phyloP scores from a whole-genome alignment of 1,140 invertebrate genomes.

The Halictus rubicundus region DNA sequence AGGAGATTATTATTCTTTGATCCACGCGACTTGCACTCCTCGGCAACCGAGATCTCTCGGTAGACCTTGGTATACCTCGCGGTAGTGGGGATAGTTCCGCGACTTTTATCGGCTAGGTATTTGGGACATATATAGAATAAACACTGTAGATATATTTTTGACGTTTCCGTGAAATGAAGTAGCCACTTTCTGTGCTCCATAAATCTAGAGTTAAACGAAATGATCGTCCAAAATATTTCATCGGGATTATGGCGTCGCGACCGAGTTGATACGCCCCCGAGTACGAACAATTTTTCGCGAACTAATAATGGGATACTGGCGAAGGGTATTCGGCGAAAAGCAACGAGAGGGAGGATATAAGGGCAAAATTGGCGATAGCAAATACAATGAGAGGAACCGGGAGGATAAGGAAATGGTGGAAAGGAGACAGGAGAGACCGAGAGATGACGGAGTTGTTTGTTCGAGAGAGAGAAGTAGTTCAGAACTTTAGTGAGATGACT shows the following conservation, averaged over 20 bases:
- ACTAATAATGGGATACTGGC: slow-evolving; percentile 6
- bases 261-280: not conserved
- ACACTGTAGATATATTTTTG: too few species aligned
- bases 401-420: not conserved
- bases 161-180: too few species aligned
- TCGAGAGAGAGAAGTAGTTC: slow-evolving; percentile 47
- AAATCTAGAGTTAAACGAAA: too few species aligned
- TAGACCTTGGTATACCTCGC: too few species aligned
- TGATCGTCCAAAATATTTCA: not conserved
- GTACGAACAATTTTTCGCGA: not conserved
- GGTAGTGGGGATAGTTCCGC: too few species aligned
- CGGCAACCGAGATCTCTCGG: too few species aligned
- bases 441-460: slow-evolving; percentile 52
- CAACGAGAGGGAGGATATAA: slow-evolving; percentile 22
- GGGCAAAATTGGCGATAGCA: slow-evolving; percentile 3
- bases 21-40: too few species aligned
- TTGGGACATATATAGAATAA: too few species aligned
- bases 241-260: not conserved
- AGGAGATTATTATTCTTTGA: too few species aligned
- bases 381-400: slow-evolving; percentile 3
- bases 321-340: slow-evolving; percentile 1
- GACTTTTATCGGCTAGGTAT: too few species aligned
- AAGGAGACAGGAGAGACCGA: not conserved
- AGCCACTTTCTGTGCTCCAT: too few species aligned
- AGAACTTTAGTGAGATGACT: slow-evolving; percentile 35